Percentiles rank a stretch among this genome's conserved stretches.
These are phyloP conservation scores for Drosophila kikkawai DNA, from an alignment of 1,140 invertebrate species.

Conservation along the genomic window DNA sequence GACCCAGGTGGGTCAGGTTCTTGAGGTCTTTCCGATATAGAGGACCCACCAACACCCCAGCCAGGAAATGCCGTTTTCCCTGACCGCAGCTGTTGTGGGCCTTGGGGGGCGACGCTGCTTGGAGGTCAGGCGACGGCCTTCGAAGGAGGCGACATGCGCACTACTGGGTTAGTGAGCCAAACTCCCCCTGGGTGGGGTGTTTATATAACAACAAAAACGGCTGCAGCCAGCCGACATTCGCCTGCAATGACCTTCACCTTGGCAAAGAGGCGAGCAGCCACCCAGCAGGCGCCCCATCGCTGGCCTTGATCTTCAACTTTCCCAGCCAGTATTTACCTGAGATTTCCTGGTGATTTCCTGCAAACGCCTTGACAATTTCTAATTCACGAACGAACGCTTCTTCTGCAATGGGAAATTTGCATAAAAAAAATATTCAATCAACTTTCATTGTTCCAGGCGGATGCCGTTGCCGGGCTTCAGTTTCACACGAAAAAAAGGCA, in stretches of 20 bases:
- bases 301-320: conserved; percentile 73
- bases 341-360: conserved; percentile 53
- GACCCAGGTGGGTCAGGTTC: not conserved
- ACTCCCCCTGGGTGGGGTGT: conserved; percentile 1
- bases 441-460: conserved; percentile 54
- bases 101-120: conserved; percentile 6
- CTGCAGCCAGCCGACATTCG: conserved; percentile 48
- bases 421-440: conserved; percentile 71
- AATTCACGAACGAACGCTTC: conserved; percentile 6
- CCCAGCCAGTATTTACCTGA: conserved; percentile 31
- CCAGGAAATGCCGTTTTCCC: not conserved
- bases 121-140: conserved; percentile 56
- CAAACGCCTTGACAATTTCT: conserved; percentile 12
- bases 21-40: no score
- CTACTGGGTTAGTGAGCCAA: conserved; percentile 63
- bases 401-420: conserved; percentile 61
- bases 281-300: conserved; percentile 8
- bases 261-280: conserved; percentile 43
- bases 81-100: conserved; percentile 23
- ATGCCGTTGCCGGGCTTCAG: conserved; percentile 67
- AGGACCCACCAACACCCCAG: not conserved
- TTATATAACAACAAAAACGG: conserved; percentile 76
- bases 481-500: conserved; percentile 59
- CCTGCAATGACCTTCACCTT: conserved; percentile 79
- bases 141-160: conserved; percentile 70